Base-by-base conservation (phyloP, 2,797 vertebrate genomes). In the Chaetodon trifasciatus region DNA sequence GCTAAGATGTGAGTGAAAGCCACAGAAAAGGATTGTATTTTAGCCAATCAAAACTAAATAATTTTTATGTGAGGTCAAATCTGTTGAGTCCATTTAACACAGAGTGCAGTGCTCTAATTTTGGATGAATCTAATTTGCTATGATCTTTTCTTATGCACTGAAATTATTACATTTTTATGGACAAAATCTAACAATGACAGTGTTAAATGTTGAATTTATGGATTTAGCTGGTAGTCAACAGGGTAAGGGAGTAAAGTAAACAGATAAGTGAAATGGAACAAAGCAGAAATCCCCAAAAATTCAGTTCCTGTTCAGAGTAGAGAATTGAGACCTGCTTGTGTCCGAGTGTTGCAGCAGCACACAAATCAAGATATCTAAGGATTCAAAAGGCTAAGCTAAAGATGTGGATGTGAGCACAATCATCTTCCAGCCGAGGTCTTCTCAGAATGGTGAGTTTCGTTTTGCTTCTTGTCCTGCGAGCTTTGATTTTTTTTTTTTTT, bases 401-500 rank as follows among this genome's bases (percentile, higher is more conserved):
- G 24, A 28, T 74, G 13, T 70, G n/a, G 37, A 32, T 55, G 57
- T 67, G 47, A 70, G 42, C 66, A 23, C 35, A 8, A 50, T 69
- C 55, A 61, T 21, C 37, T 42, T 58, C 37, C 42, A 66, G 60
- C 66, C 61, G 46, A 58, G 37, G 40, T 70, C 56, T 68, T 76
- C 49, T 39, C 49, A 68, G 35, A 79, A 58, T 19, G 67, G 23
- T 47, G 32, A 64, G 23, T 70, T 69, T 88, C 15, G 39, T 70
- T 5, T 61, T 62, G 64, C 70, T 64, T 67, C 32, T 80, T 78
- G 57, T 75, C 55, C 63, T 74, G 21, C 40, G 76, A 81, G 66
- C 74, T 88, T 85, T 86, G 71, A 71, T 79, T 79, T 76, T 67
- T 81, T 65, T 44, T 44, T 44, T 5, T 44, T n/a, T n/a, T n/a